A percentile compares a stretch with the other conserved stretches of the same genome.
phyloP scores from a whole-genome alignment of 2,797 vertebrate species.

The Lacerta agilis region DNA sequence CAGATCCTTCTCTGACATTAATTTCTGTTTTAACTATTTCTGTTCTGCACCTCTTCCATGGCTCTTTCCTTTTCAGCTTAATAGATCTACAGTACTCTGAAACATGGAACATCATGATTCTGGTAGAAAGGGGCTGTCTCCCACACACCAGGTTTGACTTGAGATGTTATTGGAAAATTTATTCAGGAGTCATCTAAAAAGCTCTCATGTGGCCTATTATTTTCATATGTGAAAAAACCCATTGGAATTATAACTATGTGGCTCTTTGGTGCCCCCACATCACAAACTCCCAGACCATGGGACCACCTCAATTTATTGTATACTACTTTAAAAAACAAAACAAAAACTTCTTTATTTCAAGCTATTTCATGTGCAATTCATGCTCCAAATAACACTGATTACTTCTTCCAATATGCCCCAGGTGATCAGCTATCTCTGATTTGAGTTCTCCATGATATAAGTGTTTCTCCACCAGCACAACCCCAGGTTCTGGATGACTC shows the following conservation, averaged over 20 bases:
- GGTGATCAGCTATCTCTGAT: background rate
- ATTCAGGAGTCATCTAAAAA: no score
- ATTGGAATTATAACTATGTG: background rate
- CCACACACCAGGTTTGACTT: background rate
- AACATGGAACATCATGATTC: background rate
- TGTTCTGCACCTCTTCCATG: background rate
- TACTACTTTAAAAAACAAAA: background rate
- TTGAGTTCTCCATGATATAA: background rate
- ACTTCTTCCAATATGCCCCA: background rate
- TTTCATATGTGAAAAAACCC: background rate
- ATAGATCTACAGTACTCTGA: background rate
- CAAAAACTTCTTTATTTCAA: background rate
- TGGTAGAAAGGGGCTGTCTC: background rate
- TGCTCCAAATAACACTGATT: background rate
- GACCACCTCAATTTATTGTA: constrained; percentile 9
- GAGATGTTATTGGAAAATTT: background rate
- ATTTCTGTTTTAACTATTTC: background rate
- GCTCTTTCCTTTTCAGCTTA: background rate
- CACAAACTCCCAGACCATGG: background rate
- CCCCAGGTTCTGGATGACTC: background rate
- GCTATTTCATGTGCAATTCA: background rate
- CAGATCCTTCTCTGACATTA: background rate
- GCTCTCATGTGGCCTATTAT: background rate
- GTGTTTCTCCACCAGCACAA: background rate
- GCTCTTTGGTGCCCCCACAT: background rate